Base-by-base conservation (phyloP, 1,140 invertebrate species). In the Drusus annulatus region DNA sequence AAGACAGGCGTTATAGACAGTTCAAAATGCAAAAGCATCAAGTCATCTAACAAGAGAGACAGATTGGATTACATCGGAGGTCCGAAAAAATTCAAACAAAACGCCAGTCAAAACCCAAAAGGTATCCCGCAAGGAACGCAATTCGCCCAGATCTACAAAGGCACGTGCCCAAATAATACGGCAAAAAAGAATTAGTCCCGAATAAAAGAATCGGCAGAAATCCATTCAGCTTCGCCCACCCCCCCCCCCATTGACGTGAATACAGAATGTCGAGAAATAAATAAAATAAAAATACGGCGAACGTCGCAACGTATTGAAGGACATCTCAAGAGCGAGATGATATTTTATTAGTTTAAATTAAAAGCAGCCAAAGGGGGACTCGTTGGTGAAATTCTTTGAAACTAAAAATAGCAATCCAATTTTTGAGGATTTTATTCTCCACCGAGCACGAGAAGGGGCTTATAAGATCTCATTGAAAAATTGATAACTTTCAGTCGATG, bases 141-240 rank as follows among this genome's bases (percentile, higher is more conserved):
- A 73, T 50, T 52, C 21, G 73, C 21, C 17, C 16, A 36, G 10
- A 21, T 31, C 28, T 21, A 45, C n/a, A 76, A 76, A 60, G 73
- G 73, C 73, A 62, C 73, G 73, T 76, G 73, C 54, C 73, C 19
- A 45, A 60, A 76, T 31, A 56, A 74, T 50, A 50, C 50, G 54
- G 56, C 17, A 56, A 76, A 76, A 76, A 76, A 62, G 52, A 56
- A 50, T 17, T 45, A 8, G 13, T 45, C 62, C 7, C n/a, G 25
- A 45, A 69, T 69, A 69, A 69, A 69, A 36, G 65, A 50, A 69
- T 10, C 28, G 31, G 65, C 10, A 13, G 65, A 21, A 54, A 6
- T 19, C 6, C 28, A 76, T 76, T 76, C 73, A 60, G 25, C 25
- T 76, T 60, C 73, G 73, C 73, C 73, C 73, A 76, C 73, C 4